Evolutionary conservation across 2,888 invertebrate species (phyloP).

Genomic region (Leptopilina drosophilae): DNA sequence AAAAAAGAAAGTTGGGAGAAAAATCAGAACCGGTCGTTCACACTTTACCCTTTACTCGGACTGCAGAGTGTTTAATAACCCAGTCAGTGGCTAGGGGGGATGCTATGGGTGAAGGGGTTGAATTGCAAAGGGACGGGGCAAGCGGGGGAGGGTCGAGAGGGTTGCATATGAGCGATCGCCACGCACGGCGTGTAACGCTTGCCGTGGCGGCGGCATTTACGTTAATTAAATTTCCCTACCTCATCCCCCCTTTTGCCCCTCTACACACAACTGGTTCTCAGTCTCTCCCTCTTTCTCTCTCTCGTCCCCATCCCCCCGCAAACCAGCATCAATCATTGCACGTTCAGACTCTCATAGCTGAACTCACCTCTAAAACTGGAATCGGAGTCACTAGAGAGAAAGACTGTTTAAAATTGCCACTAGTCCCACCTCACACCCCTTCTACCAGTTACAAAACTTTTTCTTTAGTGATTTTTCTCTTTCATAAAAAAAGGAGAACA

Average conservation of each 20-base stretch:
- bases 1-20: conserved; percentile 26
- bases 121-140: conserved; percentile 48
- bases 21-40: conserved; percentile 25
- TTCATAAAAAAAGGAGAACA: neutral
- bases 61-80: conserved; percentile 69
- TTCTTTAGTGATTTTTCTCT: neutral
- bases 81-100: conserved; percentile 35
- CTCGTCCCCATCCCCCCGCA: conserved; percentile 52
- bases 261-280: conserved; percentile 43
- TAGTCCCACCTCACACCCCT: conserved; percentile 36
- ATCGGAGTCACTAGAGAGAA: conserved; percentile 64
- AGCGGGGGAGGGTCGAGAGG: conserved; percentile 50
- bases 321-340: conserved; percentile 74
- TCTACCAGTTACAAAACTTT: neutral
- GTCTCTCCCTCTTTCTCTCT: conserved; percentile 51
- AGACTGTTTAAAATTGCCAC: conserved; percentile 64
- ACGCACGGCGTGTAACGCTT: conserved; percentile 71
- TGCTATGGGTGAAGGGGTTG: conserved; percentile 36
- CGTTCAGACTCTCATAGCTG: conserved; percentile 61
- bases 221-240: conserved; percentile 76
- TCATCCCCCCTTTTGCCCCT: conserved; percentile 54
- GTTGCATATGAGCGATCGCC: conserved; percentile 75
- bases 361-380: conserved; percentile 52
- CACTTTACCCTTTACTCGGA: conserved; percentile 46
- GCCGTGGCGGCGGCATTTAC: conserved; percentile 76